Evolutionary conservation across 2,888 invertebrate species (phyloP), one percentile per base, ranked within the genome.

Genomic region (Notocelia uddmanniana): DNA sequence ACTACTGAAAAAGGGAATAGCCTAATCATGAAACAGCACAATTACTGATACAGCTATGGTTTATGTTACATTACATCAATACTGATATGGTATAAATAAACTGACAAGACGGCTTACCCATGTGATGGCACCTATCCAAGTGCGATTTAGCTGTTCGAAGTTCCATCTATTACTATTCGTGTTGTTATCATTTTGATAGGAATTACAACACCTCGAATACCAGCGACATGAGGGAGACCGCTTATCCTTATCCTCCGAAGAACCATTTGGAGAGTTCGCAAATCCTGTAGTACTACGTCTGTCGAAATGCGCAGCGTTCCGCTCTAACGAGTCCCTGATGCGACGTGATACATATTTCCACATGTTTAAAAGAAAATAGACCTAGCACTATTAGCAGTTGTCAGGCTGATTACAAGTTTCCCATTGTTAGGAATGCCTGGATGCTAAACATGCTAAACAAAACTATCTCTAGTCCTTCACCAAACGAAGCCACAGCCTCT

Each of bases 301-400:
- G 78, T 94, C 94, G 77, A 94, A 91, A 80, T 91, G 90, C 79
- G 91, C 92, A 70, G 86, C 91, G 80, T 92, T 88, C 78, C 91
- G 87, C 77, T 94, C 94, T 77, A 94, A 86, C 37, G 92, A 90
- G 77, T 94, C 94, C 78, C 90, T 87, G 67, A 94, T 83, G 63
- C 94, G 91, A 45, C 94, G 89, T 34, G 94, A 86, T 66, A 94
- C 90, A 92, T 92, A 94, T 85, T 94, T 94, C 94, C 94, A 95
- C 94, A 95, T 95, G 76, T 75, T 88, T 77, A 31, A 64, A 8
- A 52, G 18, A 55, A 54, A 68, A 15, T 13, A 1, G 11, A 34
- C n/a, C 18, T 23, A 6, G 21, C 9, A 54, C 1, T 11, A 21
- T 23, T 23, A 6, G 21, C 9, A 54, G 2, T 11, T 55, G 18